Evolutionary conservation across 2,797 vertebrate genomes (phyloP), one percentile per base, ranked within the genome.

Genomic region (Aulostomus chinensis): DNA sequence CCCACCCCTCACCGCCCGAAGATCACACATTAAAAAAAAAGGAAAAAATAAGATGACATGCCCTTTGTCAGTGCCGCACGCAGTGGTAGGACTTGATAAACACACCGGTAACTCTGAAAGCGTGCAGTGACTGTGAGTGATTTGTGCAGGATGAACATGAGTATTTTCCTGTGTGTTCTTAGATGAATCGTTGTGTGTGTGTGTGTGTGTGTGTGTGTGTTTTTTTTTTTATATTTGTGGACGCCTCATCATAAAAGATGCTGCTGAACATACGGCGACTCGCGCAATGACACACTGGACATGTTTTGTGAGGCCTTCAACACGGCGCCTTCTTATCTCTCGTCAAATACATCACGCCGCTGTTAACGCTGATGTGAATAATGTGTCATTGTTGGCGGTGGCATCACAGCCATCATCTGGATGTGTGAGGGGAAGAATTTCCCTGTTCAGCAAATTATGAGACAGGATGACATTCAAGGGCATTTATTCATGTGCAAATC

Each of bases 401-500:
- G 56, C 69, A 59, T 73, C 65, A 49, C 59, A 59, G 58, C 46
- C 72, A 50, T 70, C 64, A 58, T 62, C 54, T 59, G 72, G 58
- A 49, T 50, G 65, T 52, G 43, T 9, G 49, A 62, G 54, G 34
- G 69, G 58, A 65, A 63, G 57, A 75, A 71, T 79, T 66, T 84
- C 41, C 74, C 65, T 70, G 75, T 77, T 79, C 24, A 53, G 73
- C 74, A 70, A 80, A 84, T 78, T 77, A 76, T 48, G 72, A 68
- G 68, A 74, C 63, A 71, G 41, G 65, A 80, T 73, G 72, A 70
- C 72, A 78, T 77, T 84, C 74, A 82, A 86, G 73, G 77, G 75
- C 70, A 75, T 84, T 83, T 73, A 72, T 81, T 83, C 71, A 85
- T 83, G 83, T 80, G 79, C 58, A 84, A 84, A 85, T 80, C 58